Conservation (phyloP, 2,888 invertebrate species). For the Trichogramma evanescens region DNA sequence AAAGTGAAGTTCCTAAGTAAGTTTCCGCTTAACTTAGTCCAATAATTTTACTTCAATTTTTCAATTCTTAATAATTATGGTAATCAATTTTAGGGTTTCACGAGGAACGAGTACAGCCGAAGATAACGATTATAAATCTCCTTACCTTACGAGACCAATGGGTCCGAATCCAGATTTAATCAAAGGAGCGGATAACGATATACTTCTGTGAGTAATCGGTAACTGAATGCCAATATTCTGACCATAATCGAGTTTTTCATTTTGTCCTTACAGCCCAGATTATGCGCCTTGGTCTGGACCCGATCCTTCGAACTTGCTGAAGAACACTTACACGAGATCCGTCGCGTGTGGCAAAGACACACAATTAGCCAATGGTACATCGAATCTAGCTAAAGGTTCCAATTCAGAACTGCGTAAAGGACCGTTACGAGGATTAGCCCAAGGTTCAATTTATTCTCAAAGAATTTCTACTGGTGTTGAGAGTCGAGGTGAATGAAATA, state of each 20-base stretch:
- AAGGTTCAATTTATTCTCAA: conserved; percentile 73
- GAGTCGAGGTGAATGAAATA: conserved; percentile 50
- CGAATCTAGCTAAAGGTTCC: conserved; percentile 57
- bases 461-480: conserved; percentile 50
- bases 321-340: conserved; percentile 30
- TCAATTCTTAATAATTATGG: neutral
- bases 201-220: conserved; percentile 63
- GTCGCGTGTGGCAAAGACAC: conserved; percentile 52
- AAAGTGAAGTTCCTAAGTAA: conserved; percentile 47
- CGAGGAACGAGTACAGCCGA: conserved; percentile 48
- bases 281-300: conserved; percentile 81
- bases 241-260: conserved; percentile 9
- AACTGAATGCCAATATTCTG: neutral
- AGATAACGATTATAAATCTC: conserved; percentile 56
- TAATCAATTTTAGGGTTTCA: conserved; percentile 41
- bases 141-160: conserved; percentile 51
- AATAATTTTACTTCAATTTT: conserved; percentile 4
- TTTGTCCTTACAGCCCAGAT: conserved; percentile 56
- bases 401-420: conserved; percentile 65
- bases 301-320: conserved; percentile 56
- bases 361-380: conserved; percentile 41
- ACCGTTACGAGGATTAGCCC: conserved; percentile 63
- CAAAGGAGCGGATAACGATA: conserved; percentile 72
- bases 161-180: conserved; percentile 68
- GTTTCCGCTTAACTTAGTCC: conserved; percentile 17